Base-by-base conservation (phyloP, 2,888 invertebrate genomes). In the Rhodophaea formosa region DNA sequence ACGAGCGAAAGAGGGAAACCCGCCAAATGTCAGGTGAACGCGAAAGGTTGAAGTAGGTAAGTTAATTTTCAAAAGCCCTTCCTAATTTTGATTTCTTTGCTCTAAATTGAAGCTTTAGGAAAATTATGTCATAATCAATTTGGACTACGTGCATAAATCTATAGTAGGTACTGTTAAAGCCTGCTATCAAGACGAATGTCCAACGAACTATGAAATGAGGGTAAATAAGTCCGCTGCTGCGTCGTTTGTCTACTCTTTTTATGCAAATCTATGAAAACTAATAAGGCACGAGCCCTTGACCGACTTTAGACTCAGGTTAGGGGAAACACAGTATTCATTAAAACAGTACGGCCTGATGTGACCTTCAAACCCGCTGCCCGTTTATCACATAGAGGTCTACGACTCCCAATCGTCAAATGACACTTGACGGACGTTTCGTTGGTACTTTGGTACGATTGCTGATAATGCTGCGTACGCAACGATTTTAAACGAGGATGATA, bases 381-480 rank as follows among this genome's bases (percentile, higher is more conserved):
- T 60, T 64, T 64, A 64, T 65, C 63, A 55, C 43, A 54, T 57
- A 53, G 51, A 46, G 67, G 61, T 63, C 65, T 60, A 52, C 59
- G 67, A 65, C 67, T 61, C 60, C 45, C 30, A 56, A 62, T 60
- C 61, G 54, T 53, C 47, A 58, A 61, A 63, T 63, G 63, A 62
- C 64, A 64, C 46, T 63, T 63, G 63, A 57, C 63, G 63, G 63
- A 56, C 61, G 54, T 44, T 56, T 59, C 52, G 45, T 42, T 55
- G 45, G 55, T 30, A 32, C 39, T 10, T 39, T 52, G 7, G 49
- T 51, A 7, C 15, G 32, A 51, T 30, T 51, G 32, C 44, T 29
- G 30, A 44, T 54, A 29, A 53, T 32, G 32, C 32, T 32, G 10
- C 16, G 45, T 17, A 45, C 45, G 16, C 10, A 45, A 16, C 39